Conservation (phyloP, 2,797 vertebrate genomes). For the Parauchenoglanis ngamensis region DNA sequence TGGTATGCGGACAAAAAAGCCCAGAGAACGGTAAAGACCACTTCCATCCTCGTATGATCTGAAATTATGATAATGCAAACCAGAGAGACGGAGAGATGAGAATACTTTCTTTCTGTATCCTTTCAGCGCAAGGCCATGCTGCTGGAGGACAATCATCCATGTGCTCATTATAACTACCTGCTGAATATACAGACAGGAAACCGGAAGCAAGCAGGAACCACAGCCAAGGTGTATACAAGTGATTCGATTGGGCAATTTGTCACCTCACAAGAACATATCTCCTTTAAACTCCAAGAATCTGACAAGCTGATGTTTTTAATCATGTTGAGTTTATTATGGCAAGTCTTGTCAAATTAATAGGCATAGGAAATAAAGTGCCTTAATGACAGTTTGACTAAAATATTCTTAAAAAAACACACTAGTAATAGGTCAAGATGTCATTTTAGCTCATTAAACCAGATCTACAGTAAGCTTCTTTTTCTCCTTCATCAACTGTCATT, state of each 20-base stretch:
- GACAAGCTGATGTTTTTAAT: too few relatives aligned
- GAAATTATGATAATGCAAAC: neutral
- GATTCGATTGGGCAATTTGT: too few relatives aligned
- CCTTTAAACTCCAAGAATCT: neutral
- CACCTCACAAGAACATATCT: neutral
- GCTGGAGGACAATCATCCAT: slow-evolving; percentile 79
- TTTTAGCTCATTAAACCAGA: neutral
- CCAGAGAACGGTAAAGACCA: slow-evolving; percentile 70
- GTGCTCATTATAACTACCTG: slow-evolving; percentile 77
- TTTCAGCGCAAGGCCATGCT: slow-evolving; percentile 81
- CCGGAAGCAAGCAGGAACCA: slow-evolving; percentile 77
- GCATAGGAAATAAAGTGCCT: neutral
- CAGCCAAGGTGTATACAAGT: slow-evolving; percentile 73
- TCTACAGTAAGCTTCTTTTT: neutral
- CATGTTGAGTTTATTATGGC: neutral
- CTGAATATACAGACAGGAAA: slow-evolving; percentile 80
- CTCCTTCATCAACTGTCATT: neutral
- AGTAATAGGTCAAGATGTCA: neutral
- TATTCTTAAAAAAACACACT: neutral
- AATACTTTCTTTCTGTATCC: neutral
- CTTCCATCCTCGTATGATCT: neutral
- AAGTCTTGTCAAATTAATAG: neutral
- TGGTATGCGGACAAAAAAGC: slow-evolving; percentile 78
- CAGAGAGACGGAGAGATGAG: neutral
- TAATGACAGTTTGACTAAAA: neutral